phyloP scores from a whole-genome alignment of 2,797 vertebrate species.

The Sylvilagus floridanus region DNA sequence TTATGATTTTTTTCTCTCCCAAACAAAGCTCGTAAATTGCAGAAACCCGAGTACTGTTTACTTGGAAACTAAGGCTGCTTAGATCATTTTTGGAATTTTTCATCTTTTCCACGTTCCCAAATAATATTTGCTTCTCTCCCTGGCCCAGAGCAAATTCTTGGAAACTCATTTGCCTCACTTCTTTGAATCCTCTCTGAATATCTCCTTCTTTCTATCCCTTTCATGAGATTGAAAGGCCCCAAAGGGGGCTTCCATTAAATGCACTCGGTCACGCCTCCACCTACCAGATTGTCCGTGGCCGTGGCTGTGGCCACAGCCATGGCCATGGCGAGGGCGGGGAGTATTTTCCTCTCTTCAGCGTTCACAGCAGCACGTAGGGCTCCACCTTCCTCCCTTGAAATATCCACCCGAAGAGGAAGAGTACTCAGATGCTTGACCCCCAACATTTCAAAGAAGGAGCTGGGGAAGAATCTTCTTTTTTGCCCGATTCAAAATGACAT shows the following conservation, averaged over 20 bases:
- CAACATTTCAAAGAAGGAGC: neutral
- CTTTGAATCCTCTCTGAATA: neutral
- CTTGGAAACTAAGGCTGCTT: neutral
- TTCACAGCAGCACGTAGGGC: neutral
- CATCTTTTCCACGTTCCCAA: neutral
- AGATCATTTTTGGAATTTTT: neutral
- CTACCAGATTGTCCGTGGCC: neutral
- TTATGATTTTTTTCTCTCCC: neutral
- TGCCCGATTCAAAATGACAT: neutral
- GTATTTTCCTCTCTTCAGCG: neutral
- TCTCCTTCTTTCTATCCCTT: neutral
- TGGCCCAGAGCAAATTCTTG: neutral
- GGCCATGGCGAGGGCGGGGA: neutral
- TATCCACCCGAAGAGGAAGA: neutral
- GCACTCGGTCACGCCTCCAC: neutral
- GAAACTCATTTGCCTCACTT: neutral
- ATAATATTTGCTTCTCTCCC: neutral
- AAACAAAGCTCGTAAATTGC: neutral
- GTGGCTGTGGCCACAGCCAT: too few species aligned
- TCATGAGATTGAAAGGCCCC: neutral
- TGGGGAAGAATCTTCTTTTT: neutral
- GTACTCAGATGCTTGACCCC: neutral
- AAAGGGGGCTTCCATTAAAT: neutral
- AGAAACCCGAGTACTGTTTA: neutral
- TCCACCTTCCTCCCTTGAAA: neutral